Percentiles rank a stretch among this genome's conserved stretches.
Conservation (phyloP, 1,140 invertebrate genomes). For the Pachypsylla venusta region DNA sequence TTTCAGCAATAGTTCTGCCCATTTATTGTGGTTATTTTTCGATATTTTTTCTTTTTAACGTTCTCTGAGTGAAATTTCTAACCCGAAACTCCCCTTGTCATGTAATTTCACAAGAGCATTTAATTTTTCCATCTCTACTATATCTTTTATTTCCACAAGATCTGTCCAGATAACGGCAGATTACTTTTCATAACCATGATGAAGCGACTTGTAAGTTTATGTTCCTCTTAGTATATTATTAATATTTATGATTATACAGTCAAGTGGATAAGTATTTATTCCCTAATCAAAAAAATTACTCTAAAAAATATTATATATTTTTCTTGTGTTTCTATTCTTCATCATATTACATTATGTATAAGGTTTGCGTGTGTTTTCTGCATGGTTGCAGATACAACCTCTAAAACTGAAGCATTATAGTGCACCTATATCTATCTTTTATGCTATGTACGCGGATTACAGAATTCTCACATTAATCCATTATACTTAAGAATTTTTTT, state of each 20-base stretch:
- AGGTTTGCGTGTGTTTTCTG: conserved; percentile 9
- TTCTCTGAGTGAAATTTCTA: too few species aligned
- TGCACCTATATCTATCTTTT: not conserved
- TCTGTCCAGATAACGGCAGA: not conserved
- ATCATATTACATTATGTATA: not conserved
- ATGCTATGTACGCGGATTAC: not conserved
- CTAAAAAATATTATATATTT: too few species aligned
- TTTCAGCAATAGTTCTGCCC: too few species aligned
- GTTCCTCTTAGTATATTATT: not conserved
- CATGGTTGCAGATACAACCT: conserved; percentile 7
- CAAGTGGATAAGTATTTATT: conserved; percentile 6
- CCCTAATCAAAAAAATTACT: conserved; percentile 2
- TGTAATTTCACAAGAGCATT: too few species aligned
- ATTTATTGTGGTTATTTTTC: too few species aligned
- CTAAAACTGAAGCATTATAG: conserved; percentile 1
- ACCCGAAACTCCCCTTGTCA: too few species aligned
- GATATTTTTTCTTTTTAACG: too few species aligned
- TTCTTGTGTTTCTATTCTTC: too few species aligned
- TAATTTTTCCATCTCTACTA: too few species aligned
- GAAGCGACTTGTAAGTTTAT: not conserved
- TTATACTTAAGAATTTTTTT: not conserved
- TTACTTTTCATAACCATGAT: not conserved
- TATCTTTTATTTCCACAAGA: not conserved
- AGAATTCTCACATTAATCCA: not conserved
- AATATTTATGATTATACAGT: conserved; percentile 5